Evolutionary conservation across 2,888 invertebrate species (phyloP).

Genomic region (Ochropleura plecta): DNA sequence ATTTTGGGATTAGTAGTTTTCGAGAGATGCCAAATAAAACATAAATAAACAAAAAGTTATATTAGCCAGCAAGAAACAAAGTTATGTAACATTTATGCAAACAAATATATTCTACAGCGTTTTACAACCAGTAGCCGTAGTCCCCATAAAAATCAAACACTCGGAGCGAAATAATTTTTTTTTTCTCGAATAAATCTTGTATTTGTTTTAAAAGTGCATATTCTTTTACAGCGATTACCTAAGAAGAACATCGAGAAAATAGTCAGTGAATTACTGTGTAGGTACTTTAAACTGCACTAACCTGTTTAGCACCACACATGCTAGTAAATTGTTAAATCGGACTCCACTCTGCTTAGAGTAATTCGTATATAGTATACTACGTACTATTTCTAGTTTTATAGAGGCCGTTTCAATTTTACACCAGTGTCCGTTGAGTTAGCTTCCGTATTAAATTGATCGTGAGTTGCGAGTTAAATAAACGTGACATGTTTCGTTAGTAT

Average conservation of each 20-base stretch:
- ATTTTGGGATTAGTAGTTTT: not conserved
- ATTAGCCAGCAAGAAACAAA: not conserved
- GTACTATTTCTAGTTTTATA: conserved; percentile 35
- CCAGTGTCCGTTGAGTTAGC: not conserved
- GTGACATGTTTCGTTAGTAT: not conserved
- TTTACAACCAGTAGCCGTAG: not conserved
- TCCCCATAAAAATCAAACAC: not conserved
- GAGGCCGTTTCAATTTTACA: conserved; percentile 42
- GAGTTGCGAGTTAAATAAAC: not conserved
- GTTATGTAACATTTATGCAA: not conserved
- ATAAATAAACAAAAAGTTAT: not conserved
- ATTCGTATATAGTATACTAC: conserved; percentile 46
- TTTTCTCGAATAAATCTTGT: conserved; percentile 12
- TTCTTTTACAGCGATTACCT: conserved; percentile 24
- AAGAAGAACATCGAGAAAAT: conserved; percentile 13
- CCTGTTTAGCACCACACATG: conserved; percentile 66
- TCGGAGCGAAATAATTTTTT: not conserved
- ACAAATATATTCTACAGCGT: no score
- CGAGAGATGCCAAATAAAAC: not conserved
- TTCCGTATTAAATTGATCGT: conserved; percentile 9
- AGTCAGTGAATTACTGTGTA: conserved; percentile 48
- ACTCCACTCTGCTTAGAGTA: conserved; percentile 46
- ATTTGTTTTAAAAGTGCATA: conserved; percentile 8
- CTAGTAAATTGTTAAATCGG: conserved; percentile 75
- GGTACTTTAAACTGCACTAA: conserved; percentile 63